A percentile compares a stretch with the other conserved stretches of the same genome.
phyloP scores from a whole-genome alignment of 2,888 invertebrate species.

The Diabrotica balteata region DNA sequence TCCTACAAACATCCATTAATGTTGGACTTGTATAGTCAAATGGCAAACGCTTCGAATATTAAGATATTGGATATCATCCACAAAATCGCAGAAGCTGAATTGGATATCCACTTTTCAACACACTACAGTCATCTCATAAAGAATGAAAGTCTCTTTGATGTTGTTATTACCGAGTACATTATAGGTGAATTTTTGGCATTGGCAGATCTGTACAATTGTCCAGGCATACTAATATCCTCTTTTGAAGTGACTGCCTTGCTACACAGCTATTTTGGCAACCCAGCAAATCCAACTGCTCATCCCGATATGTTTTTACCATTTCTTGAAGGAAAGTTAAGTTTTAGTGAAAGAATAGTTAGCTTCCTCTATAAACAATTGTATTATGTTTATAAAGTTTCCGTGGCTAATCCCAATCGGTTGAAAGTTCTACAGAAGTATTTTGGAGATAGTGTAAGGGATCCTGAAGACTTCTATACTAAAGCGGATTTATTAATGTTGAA shows the following conservation, averaged over 20 bases:
- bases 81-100: not conserved
- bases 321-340: constrained; percentile 13
- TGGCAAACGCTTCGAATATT: not conserved
- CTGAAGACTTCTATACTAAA: constrained; percentile 18
- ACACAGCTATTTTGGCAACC: constrained; percentile 30
- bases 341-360: constrained; percentile 34
- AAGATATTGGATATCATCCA: not conserved
- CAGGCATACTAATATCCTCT: constrained; percentile 42
- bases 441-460: constrained; percentile 8
- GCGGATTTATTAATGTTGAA: constrained; percentile 27
- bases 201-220: constrained; percentile 40
- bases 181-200: constrained; percentile 40
- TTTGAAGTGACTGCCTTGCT: constrained; percentile 25
- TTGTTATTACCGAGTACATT: constrained; percentile 43
- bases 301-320: constrained; percentile 42
- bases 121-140: constrained; percentile 1
- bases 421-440: constrained; percentile 22
- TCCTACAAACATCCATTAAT: constrained; percentile 18
- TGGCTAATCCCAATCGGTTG: not conserved
- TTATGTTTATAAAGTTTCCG: constrained; percentile 9
- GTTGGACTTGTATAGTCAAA: not conserved
- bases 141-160: constrained; percentile 38
- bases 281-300: constrained; percentile 36
- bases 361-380: constrained; percentile 7
- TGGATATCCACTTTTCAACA: constrained; percentile 13